These are phyloP conservation scores for Carlito syrichta DNA, from an alignment of 2,113 vertebrate species.

Conservation along the genomic window DNA sequence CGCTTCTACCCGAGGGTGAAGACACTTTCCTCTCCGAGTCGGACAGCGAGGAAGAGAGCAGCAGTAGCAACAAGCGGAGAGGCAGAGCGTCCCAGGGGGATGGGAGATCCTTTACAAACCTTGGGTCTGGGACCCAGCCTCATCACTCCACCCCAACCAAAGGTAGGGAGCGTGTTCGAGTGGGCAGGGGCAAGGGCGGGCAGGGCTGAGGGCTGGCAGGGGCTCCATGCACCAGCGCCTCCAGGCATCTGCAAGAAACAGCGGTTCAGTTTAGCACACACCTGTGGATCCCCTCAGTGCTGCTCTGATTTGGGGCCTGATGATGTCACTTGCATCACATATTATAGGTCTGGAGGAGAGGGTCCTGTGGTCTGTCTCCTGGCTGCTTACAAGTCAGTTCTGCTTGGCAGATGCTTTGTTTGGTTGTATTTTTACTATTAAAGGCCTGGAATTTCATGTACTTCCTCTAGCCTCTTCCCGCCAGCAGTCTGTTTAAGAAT, in stretches of 20 bases:
- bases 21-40: conserved; percentile 71
- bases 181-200: no score
- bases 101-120: background rate
- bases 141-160: conserved; percentile 72
- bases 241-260: background rate
- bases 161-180: conserved; percentile 70
- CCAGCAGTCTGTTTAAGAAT: background rate
- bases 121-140: background rate
- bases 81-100: conserved; percentile 32
- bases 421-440: background rate
- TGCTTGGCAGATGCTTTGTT: background rate
- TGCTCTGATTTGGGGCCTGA: accelerated
- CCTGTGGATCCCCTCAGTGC: accelerated
- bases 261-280: accelerated
- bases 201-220: background rate
- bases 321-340: accelerated
- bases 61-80: conserved; percentile 58
- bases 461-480: background rate
- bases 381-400: background rate
- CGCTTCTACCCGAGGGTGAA: conserved; percentile 65
- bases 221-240: background rate
- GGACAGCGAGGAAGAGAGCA: conserved; percentile 67
- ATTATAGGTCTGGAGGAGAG: no score
- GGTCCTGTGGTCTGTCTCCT: background rate
- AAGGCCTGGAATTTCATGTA: background rate